phyloP scores from a whole-genome alignment of 2,113 vertebrate genomes.

The Dunckerocampus dactyliophorus region DNA sequence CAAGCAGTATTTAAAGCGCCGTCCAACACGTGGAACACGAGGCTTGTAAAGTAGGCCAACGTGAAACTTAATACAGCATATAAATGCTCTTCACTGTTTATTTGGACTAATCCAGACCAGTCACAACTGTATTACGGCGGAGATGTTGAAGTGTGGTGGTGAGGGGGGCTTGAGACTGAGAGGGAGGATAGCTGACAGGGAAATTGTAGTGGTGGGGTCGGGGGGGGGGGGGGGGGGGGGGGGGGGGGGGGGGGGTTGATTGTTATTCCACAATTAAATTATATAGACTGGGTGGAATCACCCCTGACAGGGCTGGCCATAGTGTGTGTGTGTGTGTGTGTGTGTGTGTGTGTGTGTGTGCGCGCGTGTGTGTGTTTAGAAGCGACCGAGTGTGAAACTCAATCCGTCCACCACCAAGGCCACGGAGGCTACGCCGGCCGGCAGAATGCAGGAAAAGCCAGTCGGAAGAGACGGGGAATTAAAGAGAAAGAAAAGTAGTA shows the following conservation, averaged over 20 bases:
- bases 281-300: slow-evolving; percentile 68
- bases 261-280: slow-evolving; percentile 75
- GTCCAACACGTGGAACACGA: background rate
- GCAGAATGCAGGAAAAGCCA: slow-evolving; percentile 35
- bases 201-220: slow-evolving; percentile 60
- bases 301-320: slow-evolving; percentile 60
- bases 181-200: slow-evolving; percentile 62
- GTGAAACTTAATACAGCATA: background rate
- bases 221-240: slow-evolving; percentile 47
- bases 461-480: slow-evolving; percentile 47
- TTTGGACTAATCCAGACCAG: slow-evolving; percentile 42
- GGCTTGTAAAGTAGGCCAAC: slow-evolving; percentile 38
- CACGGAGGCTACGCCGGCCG: slow-evolving; percentile 56
- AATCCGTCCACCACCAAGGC: slow-evolving; percentile 58
- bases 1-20: background rate
- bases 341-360: slow-evolving; percentile 26
- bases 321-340: slow-evolving; percentile 31
- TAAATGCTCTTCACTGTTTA: slow-evolving; percentile 34
- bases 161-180: slow-evolving; percentile 10
- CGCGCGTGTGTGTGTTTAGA: slow-evolving; percentile 16
- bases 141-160: slow-evolving; percentile 16
- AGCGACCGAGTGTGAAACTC: slow-evolving; percentile 56
- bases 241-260: slow-evolving; percentile 60
- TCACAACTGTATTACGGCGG: slow-evolving; percentile 52
- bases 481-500: slow-evolving; percentile 54